These are phyloP conservation scores for Tragopan temminckii DNA, from an alignment of 2,797 vertebrate species.

Conservation along the genomic window DNA sequence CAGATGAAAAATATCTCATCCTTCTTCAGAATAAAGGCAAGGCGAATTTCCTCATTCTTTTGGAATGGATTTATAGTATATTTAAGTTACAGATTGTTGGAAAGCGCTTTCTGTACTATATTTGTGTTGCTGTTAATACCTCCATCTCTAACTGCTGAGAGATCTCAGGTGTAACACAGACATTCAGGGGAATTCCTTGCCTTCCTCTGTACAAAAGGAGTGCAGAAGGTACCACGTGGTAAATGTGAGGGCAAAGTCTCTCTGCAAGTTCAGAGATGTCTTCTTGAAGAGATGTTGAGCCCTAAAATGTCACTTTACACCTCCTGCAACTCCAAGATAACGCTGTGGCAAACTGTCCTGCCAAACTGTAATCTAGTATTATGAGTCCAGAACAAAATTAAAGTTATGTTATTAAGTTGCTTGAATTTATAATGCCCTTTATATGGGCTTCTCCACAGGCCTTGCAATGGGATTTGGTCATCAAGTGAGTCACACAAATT, in stretches of 20 bases:
- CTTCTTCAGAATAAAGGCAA: not conserved
- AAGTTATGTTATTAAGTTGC: not conserved
- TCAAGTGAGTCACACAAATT: slow-evolving; percentile 1
- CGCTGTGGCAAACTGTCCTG: not conserved
- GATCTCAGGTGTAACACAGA: not conserved
- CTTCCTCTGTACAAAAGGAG: not conserved
- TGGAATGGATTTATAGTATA: not conserved
- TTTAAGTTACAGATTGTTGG: not conserved
- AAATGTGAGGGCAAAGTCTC: not conserved
- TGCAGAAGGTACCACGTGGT: not conserved
- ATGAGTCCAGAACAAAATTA: not conserved
- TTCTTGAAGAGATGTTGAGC: not conserved
- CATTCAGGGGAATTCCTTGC: not conserved
- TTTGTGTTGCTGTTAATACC: not conserved
- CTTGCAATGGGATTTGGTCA: not conserved
- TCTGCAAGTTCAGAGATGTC: not conserved
- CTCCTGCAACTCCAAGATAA: not conserved
- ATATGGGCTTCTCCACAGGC: not conserved
- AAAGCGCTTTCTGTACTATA: not conserved
- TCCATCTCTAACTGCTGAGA: not conserved
- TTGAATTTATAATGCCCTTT: not conserved
- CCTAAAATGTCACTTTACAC: not conserved
- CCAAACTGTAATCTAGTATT: not conserved
- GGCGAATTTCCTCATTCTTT: not conserved
- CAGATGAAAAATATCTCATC: not conserved